phyloP scores from a whole-genome alignment of 2,113 vertebrate genomes.

The Suricata suricatta region DNA sequence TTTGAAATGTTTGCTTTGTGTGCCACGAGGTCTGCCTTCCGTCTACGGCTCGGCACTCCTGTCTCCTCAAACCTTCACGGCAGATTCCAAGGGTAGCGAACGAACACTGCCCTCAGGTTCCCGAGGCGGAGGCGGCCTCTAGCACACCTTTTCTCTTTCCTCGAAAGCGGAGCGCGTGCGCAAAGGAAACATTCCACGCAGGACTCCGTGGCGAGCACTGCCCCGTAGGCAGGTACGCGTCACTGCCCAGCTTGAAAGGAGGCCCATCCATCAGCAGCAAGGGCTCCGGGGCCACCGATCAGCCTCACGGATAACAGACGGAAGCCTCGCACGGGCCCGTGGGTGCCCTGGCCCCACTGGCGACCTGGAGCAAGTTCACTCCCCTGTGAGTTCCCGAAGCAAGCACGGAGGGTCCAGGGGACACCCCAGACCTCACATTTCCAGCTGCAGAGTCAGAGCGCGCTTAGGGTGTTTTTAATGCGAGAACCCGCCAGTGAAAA shows the following conservation, averaged over 20 bases:
- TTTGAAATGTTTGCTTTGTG: neutral
- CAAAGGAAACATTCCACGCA: neutral
- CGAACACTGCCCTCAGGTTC: neutral
- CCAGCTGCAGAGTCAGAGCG: neutral
- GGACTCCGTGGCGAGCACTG: accelerated
- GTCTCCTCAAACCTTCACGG: accelerated
- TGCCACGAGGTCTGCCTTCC: accelerated
- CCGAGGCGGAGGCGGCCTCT: neutral
- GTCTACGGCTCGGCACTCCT: accelerated
- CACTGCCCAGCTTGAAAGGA: neutral
- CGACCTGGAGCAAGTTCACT: neutral
- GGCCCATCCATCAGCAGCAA: neutral
- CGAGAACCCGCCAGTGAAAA: neutral
- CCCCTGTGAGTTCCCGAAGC: neutral
- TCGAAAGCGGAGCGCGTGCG: neutral
- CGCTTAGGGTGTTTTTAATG: accelerated
- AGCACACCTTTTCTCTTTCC: neutral
- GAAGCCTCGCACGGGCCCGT: accelerated
- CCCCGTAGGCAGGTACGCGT: accelerated
- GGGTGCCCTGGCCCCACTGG: accelerated
- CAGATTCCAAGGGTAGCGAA: neutral
- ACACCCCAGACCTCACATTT: accelerated
- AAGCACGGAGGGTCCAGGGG: accelerated
- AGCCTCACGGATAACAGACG: accelerated
- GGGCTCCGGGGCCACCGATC: neutral